Percentiles rank a stretch among this genome's conserved stretches.
These are phyloP conservation scores for Platypus cylindrus DNA, from an alignment of 2,888 invertebrate genomes.

Conservation along the genomic window DNA sequence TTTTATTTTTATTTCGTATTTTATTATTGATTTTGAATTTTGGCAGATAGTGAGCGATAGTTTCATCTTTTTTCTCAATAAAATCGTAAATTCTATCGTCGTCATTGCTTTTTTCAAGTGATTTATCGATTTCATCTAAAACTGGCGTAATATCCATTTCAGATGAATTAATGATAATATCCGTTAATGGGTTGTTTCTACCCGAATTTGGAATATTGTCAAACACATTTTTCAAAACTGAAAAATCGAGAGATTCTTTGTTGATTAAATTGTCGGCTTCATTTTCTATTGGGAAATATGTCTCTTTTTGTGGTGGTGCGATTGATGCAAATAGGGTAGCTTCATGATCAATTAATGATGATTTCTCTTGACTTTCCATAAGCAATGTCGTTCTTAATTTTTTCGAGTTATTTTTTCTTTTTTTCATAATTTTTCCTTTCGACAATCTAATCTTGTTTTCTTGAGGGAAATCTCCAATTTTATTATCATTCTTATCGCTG, in stretches of 20 bases:
- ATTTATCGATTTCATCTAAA: conserved; percentile 16
- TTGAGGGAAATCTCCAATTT: no score
- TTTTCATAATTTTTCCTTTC: not conserved
- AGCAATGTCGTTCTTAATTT: not conserved
- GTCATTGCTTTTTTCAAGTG: conserved; percentile 13
- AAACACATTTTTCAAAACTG: conserved; percentile 4
- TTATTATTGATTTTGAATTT: not conserved
- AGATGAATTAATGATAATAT: conserved; percentile 15
- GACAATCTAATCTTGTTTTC: no score
- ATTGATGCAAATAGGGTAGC: no score
- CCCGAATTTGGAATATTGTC: conserved; percentile 4
- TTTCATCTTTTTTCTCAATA: conserved; percentile 6
- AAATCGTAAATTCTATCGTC: conserved; percentile 16
- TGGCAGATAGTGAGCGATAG: no score
- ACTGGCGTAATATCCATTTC: conserved; percentile 17
- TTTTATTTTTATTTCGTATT: no score
- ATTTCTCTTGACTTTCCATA: not conserved
- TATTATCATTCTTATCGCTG: no score
- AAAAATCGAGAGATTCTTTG: conserved; percentile 2
- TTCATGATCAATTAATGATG: not conserved
- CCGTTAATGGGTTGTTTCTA: conserved; percentile 10
- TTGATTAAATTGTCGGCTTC: not conserved
- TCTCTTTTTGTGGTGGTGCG: no score
- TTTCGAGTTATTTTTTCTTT: not conserved
- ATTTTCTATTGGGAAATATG: no score